Percentiles rank a stretch among this genome's conserved stretches.
Conservation (phyloP, 2,113 vertebrate species). For the Pomatorhinus ruficollis region DNA sequence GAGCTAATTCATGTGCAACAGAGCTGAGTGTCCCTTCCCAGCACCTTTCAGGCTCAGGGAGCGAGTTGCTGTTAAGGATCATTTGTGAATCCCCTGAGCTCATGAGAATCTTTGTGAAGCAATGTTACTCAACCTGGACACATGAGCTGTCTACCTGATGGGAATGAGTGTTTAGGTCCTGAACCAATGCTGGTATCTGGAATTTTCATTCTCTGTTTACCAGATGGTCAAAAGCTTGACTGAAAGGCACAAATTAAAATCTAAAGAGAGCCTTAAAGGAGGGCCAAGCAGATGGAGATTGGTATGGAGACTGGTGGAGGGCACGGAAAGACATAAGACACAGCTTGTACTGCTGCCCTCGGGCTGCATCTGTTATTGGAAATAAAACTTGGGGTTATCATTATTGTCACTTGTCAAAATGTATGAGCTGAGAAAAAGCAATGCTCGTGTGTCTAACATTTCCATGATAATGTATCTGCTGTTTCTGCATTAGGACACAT, state of each 20-base stretch:
- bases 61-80: rapidly evolving
- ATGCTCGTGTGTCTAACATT: background rate
- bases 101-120: background rate
- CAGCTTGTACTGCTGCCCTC: background rate
- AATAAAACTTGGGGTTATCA: background rate
- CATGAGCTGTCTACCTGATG: background rate
- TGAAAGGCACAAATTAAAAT: background rate
- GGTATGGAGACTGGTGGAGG: background rate
- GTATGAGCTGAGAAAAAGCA: background rate
- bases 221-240: background rate
- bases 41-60: background rate
- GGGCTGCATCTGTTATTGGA: slow-evolving; percentile 13
- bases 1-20: background rate
- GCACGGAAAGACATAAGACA: background rate
- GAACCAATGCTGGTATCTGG: background rate
- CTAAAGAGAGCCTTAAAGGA: background rate
- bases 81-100: background rate
- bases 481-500: background rate
- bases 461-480: background rate
- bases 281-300: slow-evolving; percentile 15
- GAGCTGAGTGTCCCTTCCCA: background rate
- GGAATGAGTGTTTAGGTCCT: background rate
- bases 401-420: background rate
- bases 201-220: background rate
- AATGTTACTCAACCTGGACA: rapidly evolving